Evolutionary conservation across 2,888 invertebrate species (phyloP), one percentile per base, ranked within the genome.

Genomic region (Pogonocherus hispidulus): DNA sequence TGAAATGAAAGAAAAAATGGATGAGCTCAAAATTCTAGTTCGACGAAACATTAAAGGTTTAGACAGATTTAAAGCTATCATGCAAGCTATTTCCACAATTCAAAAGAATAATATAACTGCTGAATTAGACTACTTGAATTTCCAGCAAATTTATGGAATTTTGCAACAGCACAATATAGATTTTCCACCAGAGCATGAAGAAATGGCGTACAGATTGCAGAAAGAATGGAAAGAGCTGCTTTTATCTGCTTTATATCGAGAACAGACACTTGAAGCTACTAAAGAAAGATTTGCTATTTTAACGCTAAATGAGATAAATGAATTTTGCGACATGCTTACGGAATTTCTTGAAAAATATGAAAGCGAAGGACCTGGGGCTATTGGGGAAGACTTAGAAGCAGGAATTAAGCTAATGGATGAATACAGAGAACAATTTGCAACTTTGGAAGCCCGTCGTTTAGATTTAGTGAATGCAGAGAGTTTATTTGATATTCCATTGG

Each of bases 281-380:
- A 96, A 95, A 82, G 92, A 92, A 63, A 92, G 94, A 79, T 97
- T 96, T 86, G 93, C 94, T 8, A 91, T 92, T 80, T 88, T 96
- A 79, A 96, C 94, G 35, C 88, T 91, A 57, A 86, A 89, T 0
- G 92, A 96, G 84, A 95, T 96, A 68, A 86, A 88, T 0, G 89
- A 89, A 20, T 95, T 94, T 84, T 84, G 89, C 37, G 84, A 88
- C 37, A 87, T 91, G 62, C 78, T 91, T 2, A 87, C 87, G 22
- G 88, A 89, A 0, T 96, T 96, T 83, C 89, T 93, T 0, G 89
- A 91, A 75, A 90, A 91, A 78, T 97, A 94, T 80, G 90, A 92
- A 71, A 83, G 74, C 0, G 90, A 92, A 75, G 97, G 97, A 0
- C 97, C 97, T 0, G 93, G 92, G 0, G 90, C 92, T 32, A 93